Evolutionary conservation across 2,113 vertebrate species (phyloP).

Genomic region (Zapornia atra): DNA sequence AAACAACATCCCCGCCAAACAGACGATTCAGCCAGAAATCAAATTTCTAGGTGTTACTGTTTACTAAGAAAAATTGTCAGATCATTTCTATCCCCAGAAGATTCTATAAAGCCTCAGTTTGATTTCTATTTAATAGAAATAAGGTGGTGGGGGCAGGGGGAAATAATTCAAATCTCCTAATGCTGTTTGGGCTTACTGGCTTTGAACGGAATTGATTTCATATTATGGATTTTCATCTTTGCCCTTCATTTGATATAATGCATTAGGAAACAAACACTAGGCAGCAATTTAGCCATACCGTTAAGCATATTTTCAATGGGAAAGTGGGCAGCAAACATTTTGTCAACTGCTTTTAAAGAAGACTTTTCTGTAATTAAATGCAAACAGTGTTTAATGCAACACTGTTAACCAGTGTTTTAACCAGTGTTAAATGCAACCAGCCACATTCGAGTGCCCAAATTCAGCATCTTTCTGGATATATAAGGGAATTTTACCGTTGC

Average conservation of each 20-base stretch:
- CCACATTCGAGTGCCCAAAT: background rate
- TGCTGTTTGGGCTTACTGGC: background rate
- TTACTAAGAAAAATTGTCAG: background rate
- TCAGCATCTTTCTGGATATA: background rate
- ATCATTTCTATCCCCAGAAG: background rate
- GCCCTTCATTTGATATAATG: background rate
- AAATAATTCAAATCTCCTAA: constrained; percentile 3
- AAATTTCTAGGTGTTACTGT: background rate
- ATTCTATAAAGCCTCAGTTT: background rate
- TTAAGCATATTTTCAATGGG: background rate
- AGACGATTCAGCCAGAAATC: background rate
- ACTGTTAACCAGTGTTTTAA: no score
- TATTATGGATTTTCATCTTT: background rate
- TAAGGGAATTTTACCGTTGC: background rate
- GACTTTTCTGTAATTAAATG: background rate
- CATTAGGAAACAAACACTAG: background rate
- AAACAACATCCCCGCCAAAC: constrained; percentile 10
- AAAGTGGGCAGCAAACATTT: background rate
- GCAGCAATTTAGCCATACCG: background rate
- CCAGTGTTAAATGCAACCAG: background rate
- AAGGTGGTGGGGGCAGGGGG: background rate
- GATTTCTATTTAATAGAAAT: constrained; percentile 41
- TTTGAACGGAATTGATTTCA: constrained; percentile 5
- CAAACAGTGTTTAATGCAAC: background rate
- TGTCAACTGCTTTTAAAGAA: background rate